Evolutionary conservation across 2,797 vertebrate genomes (phyloP).

Genomic region (Enteromius radiatus): DNA sequence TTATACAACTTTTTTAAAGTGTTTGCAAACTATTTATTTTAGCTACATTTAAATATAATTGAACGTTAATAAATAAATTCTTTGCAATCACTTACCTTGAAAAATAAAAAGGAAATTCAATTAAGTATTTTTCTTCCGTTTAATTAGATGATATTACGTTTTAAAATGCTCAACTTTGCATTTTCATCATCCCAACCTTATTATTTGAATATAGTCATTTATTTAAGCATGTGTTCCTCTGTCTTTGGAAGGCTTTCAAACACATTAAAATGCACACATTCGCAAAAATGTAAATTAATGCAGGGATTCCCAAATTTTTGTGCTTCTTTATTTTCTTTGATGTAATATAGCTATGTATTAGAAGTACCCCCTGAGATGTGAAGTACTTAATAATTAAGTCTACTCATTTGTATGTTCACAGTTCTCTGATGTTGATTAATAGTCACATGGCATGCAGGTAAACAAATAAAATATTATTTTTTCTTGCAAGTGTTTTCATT

Average conservation of each 20-base stretch:
- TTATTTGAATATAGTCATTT: not conserved
- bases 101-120: too few species aligned
- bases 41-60: too few species aligned
- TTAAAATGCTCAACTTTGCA: too few species aligned
- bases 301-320: not conserved
- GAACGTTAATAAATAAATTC: too few species aligned
- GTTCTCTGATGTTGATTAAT: not conserved
- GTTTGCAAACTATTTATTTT: too few species aligned
- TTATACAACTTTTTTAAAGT: too few species aligned
- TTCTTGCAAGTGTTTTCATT: not conserved
- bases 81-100: too few species aligned
- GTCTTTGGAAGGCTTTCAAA: not conserved
- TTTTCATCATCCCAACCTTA: too few species aligned
- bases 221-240: not conserved
- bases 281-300: not conserved
- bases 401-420: not conserved
- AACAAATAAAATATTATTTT: not conserved
- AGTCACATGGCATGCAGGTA: not conserved
- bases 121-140: too few species aligned
- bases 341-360: not conserved
- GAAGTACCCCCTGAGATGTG: slow-evolving; percentile 6
- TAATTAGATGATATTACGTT: too few species aligned
- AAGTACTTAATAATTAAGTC: not conserved
- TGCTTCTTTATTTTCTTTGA: not conserved
- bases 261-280: not conserved